These are phyloP conservation scores for Ophraella communa DNA, from an alignment of 2,888 invertebrate species.

Conservation along the genomic window DNA sequence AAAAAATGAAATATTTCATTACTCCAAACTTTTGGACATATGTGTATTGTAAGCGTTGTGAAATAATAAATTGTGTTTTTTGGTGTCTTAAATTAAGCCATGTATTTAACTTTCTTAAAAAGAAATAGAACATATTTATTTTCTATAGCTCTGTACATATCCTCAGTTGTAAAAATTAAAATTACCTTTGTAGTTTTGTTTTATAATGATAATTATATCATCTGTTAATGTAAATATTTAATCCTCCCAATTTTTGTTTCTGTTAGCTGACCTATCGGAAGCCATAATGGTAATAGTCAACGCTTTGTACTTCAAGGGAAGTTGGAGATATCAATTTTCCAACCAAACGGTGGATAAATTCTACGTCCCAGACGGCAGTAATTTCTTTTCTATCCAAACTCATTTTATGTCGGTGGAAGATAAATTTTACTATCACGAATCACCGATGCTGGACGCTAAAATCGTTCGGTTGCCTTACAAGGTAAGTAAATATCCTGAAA, in stretches of 20 bases:
- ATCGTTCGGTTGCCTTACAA: constrained; percentile 77
- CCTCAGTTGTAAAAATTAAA: too few species aligned
- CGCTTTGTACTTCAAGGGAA: constrained; percentile 81
- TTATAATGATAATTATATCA: background rate
- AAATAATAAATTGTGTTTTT: too few species aligned
- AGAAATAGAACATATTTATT: too few species aligned
- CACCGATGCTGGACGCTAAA: constrained; percentile 70
- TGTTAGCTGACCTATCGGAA: constrained; percentile 66
- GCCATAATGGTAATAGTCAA: constrained; percentile 72
- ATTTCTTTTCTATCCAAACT: constrained; percentile 58
- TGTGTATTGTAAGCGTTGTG: too few species aligned
- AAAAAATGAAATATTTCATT: too few species aligned
- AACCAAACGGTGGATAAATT: constrained; percentile 70
- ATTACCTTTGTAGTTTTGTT: too few species aligned
- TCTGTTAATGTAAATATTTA: background rate
- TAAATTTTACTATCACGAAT: constrained; percentile 69
- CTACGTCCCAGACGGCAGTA: constrained; percentile 62
- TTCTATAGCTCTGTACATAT: too few species aligned
- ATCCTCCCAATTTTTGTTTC: constrained; percentile 26
- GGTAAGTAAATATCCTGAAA: constrained; percentile 60
- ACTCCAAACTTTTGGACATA: too few species aligned
- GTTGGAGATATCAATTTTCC: constrained; percentile 75
- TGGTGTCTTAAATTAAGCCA: too few species aligned
- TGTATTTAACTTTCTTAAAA: too few species aligned
- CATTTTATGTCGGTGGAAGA: constrained; percentile 68